These are phyloP conservation scores for Icerya purchasi DNA, from an alignment of 2,888 invertebrate genomes.

Conservation along the genomic window DNA sequence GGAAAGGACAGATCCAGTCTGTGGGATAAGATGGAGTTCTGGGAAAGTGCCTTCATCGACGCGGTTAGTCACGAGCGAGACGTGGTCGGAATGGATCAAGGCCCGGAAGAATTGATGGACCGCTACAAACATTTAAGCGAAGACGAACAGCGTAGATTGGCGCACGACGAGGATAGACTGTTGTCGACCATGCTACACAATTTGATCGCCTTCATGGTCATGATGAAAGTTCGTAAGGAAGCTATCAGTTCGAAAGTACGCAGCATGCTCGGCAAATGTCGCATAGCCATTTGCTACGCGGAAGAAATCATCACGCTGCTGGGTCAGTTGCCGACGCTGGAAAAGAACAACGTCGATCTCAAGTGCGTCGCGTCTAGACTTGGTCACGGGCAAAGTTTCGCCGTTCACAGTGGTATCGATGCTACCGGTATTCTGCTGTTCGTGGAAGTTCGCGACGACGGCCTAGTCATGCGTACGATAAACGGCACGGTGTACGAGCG, in stretches of 20 bases:
- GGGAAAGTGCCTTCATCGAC: slow-evolving; percentile 97
- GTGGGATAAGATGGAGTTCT: slow-evolving; percentile 99
- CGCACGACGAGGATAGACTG: slow-evolving; percentile 92
- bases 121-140: slow-evolving; percentile 83
- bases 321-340: slow-evolving; percentile 83
- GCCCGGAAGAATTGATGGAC: slow-evolving; percentile 97
- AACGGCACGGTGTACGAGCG: slow-evolving; percentile 73
- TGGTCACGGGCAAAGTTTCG: slow-evolving; percentile 91
- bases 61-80: slow-evolving; percentile 93
- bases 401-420: slow-evolving; percentile 89
- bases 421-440: slow-evolving; percentile 70
- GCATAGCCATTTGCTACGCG: slow-evolving; percentile 91
- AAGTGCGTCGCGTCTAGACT: slow-evolving; percentile 87
- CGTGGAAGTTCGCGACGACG: slow-evolving; percentile 92
- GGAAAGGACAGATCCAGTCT: slow-evolving; percentile 63
- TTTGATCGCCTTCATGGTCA: slow-evolving; percentile 82
- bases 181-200: slow-evolving; percentile 91
- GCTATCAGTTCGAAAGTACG: slow-evolving; percentile 72
- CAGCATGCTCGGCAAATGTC: slow-evolving; percentile 87
- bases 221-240: slow-evolving; percentile 67
- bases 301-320: slow-evolving; percentile 91
- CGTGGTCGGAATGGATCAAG: slow-evolving; percentile 99
- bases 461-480: slow-evolving; percentile 49
- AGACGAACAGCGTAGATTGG: slow-evolving; percentile 77
- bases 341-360: slow-evolving; percentile 89